phyloP scores from a whole-genome alignment of 2,797 vertebrate genomes.

The Chiloscyllium punctatum region DNA sequence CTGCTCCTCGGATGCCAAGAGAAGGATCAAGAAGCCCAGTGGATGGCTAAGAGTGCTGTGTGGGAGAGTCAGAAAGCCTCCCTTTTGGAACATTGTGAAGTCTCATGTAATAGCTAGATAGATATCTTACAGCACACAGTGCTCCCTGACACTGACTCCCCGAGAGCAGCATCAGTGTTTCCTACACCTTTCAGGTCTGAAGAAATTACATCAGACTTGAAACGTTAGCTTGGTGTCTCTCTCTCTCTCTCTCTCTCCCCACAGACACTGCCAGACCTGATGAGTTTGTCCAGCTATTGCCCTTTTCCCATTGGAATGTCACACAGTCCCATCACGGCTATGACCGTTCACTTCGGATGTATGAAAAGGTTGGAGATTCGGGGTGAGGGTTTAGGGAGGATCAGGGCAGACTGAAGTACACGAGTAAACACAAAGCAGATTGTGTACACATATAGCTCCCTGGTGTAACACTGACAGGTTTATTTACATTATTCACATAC shows the following conservation, averaged over 20 bases:
- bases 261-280: too few species aligned
- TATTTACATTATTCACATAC: conserved; percentile 98
- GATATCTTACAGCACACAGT: not conserved
- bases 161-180: not conserved
- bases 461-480: conserved; percentile 42
- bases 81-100: not conserved
- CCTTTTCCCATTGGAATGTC: not conserved
- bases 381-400: not conserved
- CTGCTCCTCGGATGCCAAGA: too few species aligned
- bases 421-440: not conserved
- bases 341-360: not conserved
- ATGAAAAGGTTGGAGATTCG: not conserved
- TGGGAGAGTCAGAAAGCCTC: not conserved
- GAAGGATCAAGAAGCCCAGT: not conserved
- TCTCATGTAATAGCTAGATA: not conserved
- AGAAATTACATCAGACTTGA: too few species aligned
- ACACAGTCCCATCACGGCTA: not conserved
- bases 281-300: not conserved
- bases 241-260: too few species aligned
- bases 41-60: not conserved
- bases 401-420: not conserved
- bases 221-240: too few species aligned
- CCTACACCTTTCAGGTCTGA: too few species aligned
- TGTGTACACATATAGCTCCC: not conserved
- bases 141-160: not conserved